Evolutionary conservation across 1,140 invertebrate species (phyloP), one percentile per base, ranked within the genome.

Genomic region (Scaptodrosophila lebanonensis): DNA sequence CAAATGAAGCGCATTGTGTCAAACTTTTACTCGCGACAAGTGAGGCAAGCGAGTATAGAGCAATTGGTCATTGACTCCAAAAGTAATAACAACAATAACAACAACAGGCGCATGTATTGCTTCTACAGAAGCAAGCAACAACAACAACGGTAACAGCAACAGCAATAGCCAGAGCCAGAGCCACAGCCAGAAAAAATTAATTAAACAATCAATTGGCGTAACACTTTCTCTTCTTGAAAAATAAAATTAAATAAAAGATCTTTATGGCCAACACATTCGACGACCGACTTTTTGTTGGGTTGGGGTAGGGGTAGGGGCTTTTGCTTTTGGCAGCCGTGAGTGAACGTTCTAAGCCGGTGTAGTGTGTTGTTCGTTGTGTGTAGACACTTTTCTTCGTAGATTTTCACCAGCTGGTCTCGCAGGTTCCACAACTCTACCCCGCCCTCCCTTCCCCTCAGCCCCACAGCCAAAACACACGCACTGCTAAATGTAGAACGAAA

Each of bases 181-280:
- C 8, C 13, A n/a, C 13, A 40, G 38, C 8, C n/a, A 40, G 15
- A 61, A 54, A 79, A 83, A 83, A 70, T 73, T 75, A 79, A 79
- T 79, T 79, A 79, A 79, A 82, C 73, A 79, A 76, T 75, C 71
- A 70, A 83, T 73, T 83, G 75, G 76, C 76, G 76, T 83, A 82
- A 83, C 75, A 82, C 75, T 82, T 82, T 82, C 75, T 82, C 75
- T 82, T 79, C 75, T 79, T 77, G 44, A 79, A 71, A 73, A 79
- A 77, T 72, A 66, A 76, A 75, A 76, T 49, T 45, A 67, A 66
- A 48, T 44, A 47, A 25, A 30, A 50, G 48, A 79, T 60, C 50
- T 59, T 57, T 72, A 68, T 60, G 60, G 44, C 20, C 22, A 25
- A 25, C 22, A 25, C 8, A 25, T 3, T 25, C 3, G 3, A 25